Evolutionary conservation across 2,797 vertebrate species (phyloP), one percentile per base, ranked within the genome.

Genomic region (Tolypeutes matacus): DNA sequence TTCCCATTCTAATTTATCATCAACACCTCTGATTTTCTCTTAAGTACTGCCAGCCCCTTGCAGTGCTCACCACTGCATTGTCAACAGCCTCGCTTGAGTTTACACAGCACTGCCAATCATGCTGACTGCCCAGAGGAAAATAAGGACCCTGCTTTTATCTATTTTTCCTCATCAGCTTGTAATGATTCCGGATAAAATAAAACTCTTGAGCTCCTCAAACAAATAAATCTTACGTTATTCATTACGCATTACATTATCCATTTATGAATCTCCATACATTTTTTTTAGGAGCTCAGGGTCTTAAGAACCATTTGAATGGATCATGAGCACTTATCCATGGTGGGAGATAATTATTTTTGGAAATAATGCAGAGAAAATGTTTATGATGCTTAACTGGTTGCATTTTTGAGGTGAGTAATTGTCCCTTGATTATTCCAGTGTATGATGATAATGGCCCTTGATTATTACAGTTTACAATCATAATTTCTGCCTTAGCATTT

Each of bases 1-100:
- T 85, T 29, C 60, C 83, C 39, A 42, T 80, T 75, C 69, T 86
- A 60, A 90, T 90, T 95, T 93, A 70, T 93, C 27, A 78, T 77
- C 6, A 29, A 9, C 56, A 51, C 62, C 36, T 93, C 25, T 21
- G 46, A 39, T 62, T 86, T 89, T 81, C 75, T 88, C 51, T 95
- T 64, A 73, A 49, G n/a, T 29, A 17, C 69, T 82, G 58, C 85
- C 56, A 23, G 13, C 23, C 31, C 12, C 82, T 62, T 80, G 75
- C 34, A 9, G 81, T 56, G 81, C 76, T 91, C 62, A 77, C 62
- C 49, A 69, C 3, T n/a, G 39, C 23, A 20, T 64, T 87, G 49
- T 80, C 87, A 86, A 82, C 12, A 96, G 34, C 49, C 3, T 23
- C 14, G 88, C 51, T 94, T 29, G 72, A 81, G 86, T 87, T 84